phyloP scores from a whole-genome alignment of 2,888 invertebrate species.

The Drosophila anomalata region DNA sequence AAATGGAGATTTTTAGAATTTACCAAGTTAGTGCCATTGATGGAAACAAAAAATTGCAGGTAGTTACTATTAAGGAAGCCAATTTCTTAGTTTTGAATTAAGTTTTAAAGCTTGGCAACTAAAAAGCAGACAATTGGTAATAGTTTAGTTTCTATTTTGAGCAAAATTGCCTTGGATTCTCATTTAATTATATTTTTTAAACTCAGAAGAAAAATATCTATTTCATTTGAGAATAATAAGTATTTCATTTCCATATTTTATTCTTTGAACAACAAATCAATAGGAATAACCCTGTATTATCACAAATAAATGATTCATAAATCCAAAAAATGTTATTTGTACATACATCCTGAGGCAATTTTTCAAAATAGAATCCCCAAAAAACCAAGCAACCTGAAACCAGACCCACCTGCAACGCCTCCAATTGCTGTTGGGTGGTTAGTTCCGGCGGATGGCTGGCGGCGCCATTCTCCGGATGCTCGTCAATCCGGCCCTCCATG shows the following conservation, averaged over 20 bases:
- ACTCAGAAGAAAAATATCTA: no score
- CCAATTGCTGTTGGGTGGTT: constrained; percentile 69
- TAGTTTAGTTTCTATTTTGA: neutral
- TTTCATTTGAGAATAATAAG: no score
- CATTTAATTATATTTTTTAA: no score
- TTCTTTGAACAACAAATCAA: neutral
- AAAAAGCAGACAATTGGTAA: constrained; percentile 17
- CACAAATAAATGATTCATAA: neutral
- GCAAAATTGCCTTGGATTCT: neutral
- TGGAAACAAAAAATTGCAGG: constrained; percentile 8
- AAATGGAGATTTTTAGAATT: constrained; percentile 35
- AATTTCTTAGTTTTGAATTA: constrained; percentile 7
- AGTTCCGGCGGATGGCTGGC: constrained; percentile 25
- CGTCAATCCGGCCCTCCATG: constrained; percentile 82
- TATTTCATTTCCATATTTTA: no score
- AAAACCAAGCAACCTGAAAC: constrained; percentile 21
- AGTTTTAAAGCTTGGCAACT: neutral
- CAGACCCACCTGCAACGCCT: constrained; percentile 75
- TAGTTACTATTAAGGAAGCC: constrained; percentile 3
- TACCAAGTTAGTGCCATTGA: constrained; percentile 34
- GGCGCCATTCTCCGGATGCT: constrained; percentile 77
- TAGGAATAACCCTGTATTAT: neutral
- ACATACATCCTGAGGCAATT: neutral
- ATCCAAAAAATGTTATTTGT: neutral
- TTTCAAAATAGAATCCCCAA: neutral